A percentile compares a stretch with the other conserved stretches of the same genome.
Conservation (phyloP, 2,113 vertebrate genomes). For the Salvator merianae region DNA sequence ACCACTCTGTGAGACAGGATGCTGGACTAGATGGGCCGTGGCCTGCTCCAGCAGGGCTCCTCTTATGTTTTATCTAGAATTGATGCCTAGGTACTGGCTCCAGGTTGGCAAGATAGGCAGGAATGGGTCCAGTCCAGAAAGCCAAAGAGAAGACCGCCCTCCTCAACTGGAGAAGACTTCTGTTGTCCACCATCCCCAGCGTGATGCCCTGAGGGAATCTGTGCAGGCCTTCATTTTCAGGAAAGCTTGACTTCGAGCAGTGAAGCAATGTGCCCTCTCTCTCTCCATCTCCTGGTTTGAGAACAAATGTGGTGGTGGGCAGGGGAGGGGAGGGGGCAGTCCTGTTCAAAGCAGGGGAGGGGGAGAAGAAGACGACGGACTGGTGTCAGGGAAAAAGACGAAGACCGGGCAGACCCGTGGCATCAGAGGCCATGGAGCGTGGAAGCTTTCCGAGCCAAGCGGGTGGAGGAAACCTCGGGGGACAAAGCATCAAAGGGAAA, state of each 20-base stretch:
- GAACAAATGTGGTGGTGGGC: conserved; percentile 50
- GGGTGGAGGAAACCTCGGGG: conserved; percentile 18
- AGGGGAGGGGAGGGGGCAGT: neutral
- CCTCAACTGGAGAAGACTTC: conserved; percentile 49
- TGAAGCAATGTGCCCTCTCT: conserved; percentile 16
- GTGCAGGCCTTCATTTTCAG: conserved; percentile 59
- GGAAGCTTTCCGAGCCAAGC: conserved; percentile 30
- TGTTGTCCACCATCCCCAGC: neutral
- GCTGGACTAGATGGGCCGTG: too few species aligned
- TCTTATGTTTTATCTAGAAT: too few species aligned
- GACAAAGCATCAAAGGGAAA: conserved; percentile 67
- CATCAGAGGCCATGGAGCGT: conserved; percentile 53
- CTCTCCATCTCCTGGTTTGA: conserved; percentile 17
- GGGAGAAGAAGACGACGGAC: neutral
- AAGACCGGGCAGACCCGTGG: conserved; percentile 19
- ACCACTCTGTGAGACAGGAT: too few species aligned
- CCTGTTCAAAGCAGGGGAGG: neutral
- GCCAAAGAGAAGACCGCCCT: neutral
- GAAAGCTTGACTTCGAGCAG: conserved; percentile 59
- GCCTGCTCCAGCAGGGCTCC: too few species aligned
- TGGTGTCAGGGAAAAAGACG: too few species aligned
- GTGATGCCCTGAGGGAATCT: conserved; percentile 58
- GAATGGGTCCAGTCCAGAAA: too few species aligned
- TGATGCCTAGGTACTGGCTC: too few species aligned
- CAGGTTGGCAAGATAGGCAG: too few species aligned